Evolutionary conservation across 2,888 invertebrate species (phyloP).

Genomic region (Caenorhabditis imperialis): DNA sequence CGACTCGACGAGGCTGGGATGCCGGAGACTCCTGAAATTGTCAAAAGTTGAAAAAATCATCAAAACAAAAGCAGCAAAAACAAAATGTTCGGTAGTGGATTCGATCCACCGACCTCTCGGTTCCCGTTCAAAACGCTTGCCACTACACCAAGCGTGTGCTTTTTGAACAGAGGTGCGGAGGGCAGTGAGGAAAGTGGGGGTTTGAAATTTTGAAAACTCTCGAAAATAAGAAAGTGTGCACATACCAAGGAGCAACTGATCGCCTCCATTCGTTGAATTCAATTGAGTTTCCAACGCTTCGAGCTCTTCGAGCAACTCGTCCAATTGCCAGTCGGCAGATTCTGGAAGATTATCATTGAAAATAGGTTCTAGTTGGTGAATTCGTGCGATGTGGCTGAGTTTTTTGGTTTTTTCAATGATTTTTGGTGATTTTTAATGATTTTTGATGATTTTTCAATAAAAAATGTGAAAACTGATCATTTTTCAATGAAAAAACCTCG

Average conservation of each 20-base stretch:
- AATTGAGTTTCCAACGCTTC: conserved; percentile 88
- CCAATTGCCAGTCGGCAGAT: conserved; percentile 94
- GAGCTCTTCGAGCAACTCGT: conserved; percentile 94
- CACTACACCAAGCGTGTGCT: too few relatives aligned
- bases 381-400: too few relatives aligned
- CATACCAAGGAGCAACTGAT: conserved; percentile 85
- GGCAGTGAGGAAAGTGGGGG: too few relatives aligned
- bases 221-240: too few relatives aligned
- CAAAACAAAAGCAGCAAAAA: neutral
- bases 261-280: conserved; percentile 67
- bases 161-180: too few relatives aligned
- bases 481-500: neutral
- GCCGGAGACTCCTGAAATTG: conserved; percentile 38
- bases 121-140: too few relatives aligned
- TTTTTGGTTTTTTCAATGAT: too few relatives aligned
- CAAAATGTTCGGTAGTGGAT: too few relatives aligned
- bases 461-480: neutral
- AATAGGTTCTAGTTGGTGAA: too few relatives aligned
- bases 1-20: conserved; percentile 43
- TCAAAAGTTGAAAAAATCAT: neutral
- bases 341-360: conserved; percentile 81
- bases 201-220: too few relatives aligned
- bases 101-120: too few relatives aligned
- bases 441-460: neutral
- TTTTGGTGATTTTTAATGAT: too few relatives aligned